Conservation (phyloP, 2,113 vertebrate genomes). For the Barnardius zonarius region DNA sequence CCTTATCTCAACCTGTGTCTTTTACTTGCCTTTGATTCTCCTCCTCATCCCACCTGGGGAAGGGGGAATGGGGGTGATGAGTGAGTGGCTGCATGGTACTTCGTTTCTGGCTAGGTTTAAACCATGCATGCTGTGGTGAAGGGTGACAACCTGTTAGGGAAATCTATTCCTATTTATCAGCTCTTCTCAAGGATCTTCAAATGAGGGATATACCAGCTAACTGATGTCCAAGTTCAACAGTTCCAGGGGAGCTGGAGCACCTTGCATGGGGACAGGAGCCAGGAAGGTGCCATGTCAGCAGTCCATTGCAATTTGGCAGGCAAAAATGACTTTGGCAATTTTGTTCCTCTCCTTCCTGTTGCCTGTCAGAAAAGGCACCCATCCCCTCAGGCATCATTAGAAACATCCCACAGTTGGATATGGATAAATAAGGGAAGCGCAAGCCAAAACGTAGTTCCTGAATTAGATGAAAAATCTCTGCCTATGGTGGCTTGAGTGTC, state of each 20-base stretch:
- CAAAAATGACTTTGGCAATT: constrained; percentile 14
- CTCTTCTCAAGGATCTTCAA: background rate
- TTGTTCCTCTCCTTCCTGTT: background rate
- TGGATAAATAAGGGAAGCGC: background rate
- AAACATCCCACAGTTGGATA: background rate
- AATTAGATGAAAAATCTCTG: background rate
- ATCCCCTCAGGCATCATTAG: background rate
- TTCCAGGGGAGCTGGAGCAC: background rate
- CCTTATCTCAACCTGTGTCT: background rate
- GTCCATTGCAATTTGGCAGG: background rate
- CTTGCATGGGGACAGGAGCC: background rate
- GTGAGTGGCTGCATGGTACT: background rate
- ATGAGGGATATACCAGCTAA: background rate
- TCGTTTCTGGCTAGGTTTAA: background rate
- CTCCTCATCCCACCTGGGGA: background rate
- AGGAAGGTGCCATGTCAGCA: background rate
- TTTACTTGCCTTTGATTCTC: background rate
- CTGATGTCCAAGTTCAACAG: background rate
- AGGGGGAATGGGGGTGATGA: background rate
- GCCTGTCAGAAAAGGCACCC: background rate
- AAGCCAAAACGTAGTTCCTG: background rate
- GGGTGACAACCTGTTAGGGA: background rate
- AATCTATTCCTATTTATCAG: background rate
- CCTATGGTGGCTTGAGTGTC: background rate
- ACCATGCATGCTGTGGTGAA: background rate